These are phyloP conservation scores for Lithobates pipiens DNA, from an alignment of 2,797 vertebrate genomes.

Conservation along the genomic window DNA sequence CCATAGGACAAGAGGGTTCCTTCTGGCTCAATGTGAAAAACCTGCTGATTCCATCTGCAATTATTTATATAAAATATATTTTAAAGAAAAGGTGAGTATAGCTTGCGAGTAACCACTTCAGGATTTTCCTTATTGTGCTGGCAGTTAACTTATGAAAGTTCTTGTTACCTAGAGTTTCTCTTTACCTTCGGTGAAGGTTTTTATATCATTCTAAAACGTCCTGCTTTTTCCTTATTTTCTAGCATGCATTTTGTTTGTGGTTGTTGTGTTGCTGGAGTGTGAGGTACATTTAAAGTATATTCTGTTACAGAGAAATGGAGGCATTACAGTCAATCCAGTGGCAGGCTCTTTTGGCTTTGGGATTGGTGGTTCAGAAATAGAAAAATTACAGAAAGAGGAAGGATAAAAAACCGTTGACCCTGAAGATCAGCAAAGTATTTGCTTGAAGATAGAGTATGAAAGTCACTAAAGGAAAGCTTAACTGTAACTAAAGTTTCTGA, in stretches of 20 bases:
- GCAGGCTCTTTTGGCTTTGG: constrained; percentile 31
- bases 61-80: too few relatives aligned
- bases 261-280: neutral
- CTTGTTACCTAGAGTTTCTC: too few relatives aligned
- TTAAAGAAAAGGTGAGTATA: too few relatives aligned
- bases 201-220: neutral
- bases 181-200: neutral
- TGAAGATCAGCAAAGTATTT: constrained; percentile 50
- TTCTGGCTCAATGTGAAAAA: too few relatives aligned
- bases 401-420: constrained; percentile 38
- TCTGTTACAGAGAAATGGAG: constrained; percentile 6
- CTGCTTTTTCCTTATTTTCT: too few relatives aligned
- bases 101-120: too few relatives aligned
- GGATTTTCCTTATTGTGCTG: too few relatives aligned
- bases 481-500: constrained; percentile 22
- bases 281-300: neutral
- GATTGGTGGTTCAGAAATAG: constrained; percentile 52
- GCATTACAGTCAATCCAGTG: constrained; percentile 22
- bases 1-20: too few relatives aligned
- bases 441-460: constrained; percentile 32
- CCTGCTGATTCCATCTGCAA: too few relatives aligned
- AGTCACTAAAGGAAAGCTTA: constrained; percentile 34
- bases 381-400: constrained; percentile 33
- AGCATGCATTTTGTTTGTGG: neutral
- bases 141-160: too few relatives aligned